Conservation (phyloP, 2,797 vertebrate genomes). For the Sebastiscus albofasciatus region DNA sequence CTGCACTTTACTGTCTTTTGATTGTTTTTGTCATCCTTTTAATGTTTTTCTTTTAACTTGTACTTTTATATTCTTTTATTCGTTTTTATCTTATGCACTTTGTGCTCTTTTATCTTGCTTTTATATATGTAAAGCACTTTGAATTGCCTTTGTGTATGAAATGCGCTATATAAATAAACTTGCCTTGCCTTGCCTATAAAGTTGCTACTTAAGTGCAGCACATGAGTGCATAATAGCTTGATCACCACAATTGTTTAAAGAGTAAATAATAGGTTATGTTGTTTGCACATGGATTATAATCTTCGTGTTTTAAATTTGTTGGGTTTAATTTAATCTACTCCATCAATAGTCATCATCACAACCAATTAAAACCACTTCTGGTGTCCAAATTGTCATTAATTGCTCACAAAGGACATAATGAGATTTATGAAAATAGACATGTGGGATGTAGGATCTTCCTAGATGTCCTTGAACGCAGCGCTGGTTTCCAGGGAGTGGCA, state of each 20-base stretch:
- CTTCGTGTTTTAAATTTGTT: neutral
- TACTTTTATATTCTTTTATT: no score
- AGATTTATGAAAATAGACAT: neutral
- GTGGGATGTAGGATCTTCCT: neutral
- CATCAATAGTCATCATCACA: neutral
- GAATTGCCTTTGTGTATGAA: no score
- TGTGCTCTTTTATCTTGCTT: no score
- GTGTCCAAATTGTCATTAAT: no score
- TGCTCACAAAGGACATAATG: neutral
- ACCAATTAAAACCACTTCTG: neutral
- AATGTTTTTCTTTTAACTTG: no score
- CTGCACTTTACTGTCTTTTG: no score
- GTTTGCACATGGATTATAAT: neutral
- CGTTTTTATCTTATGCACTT: no score
- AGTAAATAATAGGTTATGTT: no score
- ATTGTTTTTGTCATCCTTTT: no score
- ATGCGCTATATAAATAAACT: no score
- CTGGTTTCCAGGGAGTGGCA: conserved; percentile 74
- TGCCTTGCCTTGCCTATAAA: no score
- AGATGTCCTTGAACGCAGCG: conserved; percentile 62
- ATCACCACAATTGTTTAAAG: neutral
- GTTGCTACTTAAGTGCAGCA: neutral
- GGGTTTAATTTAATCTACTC: neutral
- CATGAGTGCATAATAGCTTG: neutral
- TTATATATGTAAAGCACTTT: no score